Conservation (phyloP, 1,140 invertebrate genomes). For the Ditylenchus dipsaci region DNA sequence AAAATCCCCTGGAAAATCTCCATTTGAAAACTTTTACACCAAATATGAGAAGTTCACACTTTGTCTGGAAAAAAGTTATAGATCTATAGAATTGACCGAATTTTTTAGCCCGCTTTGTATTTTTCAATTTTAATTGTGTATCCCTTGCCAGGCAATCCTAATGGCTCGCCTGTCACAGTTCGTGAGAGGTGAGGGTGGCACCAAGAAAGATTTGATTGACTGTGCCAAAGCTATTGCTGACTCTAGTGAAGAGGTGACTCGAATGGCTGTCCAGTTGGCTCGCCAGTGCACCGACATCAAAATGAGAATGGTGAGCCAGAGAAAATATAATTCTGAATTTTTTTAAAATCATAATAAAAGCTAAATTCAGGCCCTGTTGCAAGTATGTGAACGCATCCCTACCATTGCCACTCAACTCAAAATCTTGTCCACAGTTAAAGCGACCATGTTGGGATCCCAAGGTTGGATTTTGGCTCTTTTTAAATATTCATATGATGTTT, state of each 20-base stretch:
- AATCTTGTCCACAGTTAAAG: slow-evolving; percentile 96
- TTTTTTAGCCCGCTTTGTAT: too few species aligned
- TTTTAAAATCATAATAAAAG: background rate
- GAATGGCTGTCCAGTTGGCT: slow-evolving; percentile 91
- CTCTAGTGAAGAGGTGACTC: slow-evolving; percentile 92
- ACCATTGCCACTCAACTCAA: slow-evolving; percentile 98
- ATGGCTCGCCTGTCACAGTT: slow-evolving; percentile 92
- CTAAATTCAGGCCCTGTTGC: slow-evolving; percentile 75
- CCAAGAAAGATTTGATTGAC: slow-evolving; percentile 92
- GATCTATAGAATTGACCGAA: too few species aligned
- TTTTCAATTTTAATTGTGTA: too few species aligned
- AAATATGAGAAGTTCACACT: too few species aligned
- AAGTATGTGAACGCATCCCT: slow-evolving; percentile 99
- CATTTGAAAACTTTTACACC: too few species aligned
- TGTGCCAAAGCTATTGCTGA: slow-evolving; percentile 96
- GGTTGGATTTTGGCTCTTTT: slow-evolving; percentile 64
- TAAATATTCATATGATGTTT: too few species aligned
- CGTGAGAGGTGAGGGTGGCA: slow-evolving; percentile 85
- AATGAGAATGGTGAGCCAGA: slow-evolving; percentile 78
- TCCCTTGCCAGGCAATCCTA: slow-evolving; percentile 70
- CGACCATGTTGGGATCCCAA: slow-evolving; percentile 97
- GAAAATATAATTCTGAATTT: too few species aligned
- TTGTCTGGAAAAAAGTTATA: too few species aligned
- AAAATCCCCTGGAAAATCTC: too few species aligned
- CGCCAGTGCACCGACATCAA: slow-evolving; percentile 95